Evolutionary conservation across 2,888 invertebrate species (phyloP), one percentile per base, ranked within the genome.

Genomic region (Achlya flavicornis): DNA sequence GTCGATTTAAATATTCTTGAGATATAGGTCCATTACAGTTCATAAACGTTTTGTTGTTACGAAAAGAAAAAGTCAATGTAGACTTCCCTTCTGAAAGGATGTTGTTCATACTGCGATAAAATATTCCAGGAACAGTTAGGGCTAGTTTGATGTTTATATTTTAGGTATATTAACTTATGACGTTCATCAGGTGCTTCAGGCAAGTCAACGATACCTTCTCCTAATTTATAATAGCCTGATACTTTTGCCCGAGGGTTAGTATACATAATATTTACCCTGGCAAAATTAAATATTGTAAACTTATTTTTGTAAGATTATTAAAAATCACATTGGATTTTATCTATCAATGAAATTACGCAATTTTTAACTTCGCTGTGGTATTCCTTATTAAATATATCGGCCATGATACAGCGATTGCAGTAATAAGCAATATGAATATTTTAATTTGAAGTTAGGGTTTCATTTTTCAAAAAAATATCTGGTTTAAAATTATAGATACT

Each of bases 181-280:
- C 98, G 63, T 98, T 98, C 92, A 97, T 98, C 78, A 95, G 98
- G 43, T 98, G 98, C 85, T 97, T 97, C 57, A 97, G 98, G 86
- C 98, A 98, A 90, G 94, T 96, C 73, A 98, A 98, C 88, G 96
- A 95, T 65, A 94, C 96, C 78, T 97, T 93, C 88, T 92, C 93
- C 58, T 93, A 93, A 91, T 8, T 72, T 62, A 64, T 73, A 64
- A 5, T 19, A 43, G n/a, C 75, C 73, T 77, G 60, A 74, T 78
- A 76, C 69, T 69, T 60, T 58, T 19, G 63, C 59, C 53, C 48
- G 46, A 6, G 10, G 46, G 35, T 35, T 5, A 3, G n/a, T 4
- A 14, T 4, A 14, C 2, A n/a, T n/a, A n/a, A 6, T 46, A n/a
- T 46, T 7, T 10, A 46, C 3, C 46, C n/a, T 46, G 46, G 46